phyloP scores from a whole-genome alignment of 2,113 vertebrate genomes.

The Polypterus bichir region DNA sequence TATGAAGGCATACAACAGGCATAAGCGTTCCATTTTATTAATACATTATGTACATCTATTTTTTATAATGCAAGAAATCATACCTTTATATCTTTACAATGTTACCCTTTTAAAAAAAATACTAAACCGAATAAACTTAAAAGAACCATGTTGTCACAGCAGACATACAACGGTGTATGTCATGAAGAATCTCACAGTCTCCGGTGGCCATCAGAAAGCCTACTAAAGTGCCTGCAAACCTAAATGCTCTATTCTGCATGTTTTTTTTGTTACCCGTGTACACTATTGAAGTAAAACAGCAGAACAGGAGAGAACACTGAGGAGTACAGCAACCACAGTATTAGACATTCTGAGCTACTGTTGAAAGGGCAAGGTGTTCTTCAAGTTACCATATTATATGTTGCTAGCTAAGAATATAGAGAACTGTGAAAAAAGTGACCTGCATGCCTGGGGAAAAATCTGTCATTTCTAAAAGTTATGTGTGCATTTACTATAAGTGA shows the following conservation, averaged over 20 bases:
- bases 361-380: not conserved
- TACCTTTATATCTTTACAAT: constrained; percentile 77
- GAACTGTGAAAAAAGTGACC: constrained; percentile 11
- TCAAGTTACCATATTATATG: constrained; percentile 4
- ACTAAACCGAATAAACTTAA: constrained; percentile 54
- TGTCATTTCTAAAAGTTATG: constrained; percentile 29
- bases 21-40: constrained; percentile 42
- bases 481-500: constrained; percentile 16
- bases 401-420: constrained; percentile 14
- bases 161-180: constrained; percentile 31
- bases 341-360: constrained; percentile 21
- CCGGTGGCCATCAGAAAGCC: constrained; percentile 40
- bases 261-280: constrained; percentile 39
- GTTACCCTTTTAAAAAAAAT: constrained; percentile 56
- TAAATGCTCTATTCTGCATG: constrained; percentile 41
- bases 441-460: constrained; percentile 3
- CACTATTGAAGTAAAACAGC: constrained; percentile 22
- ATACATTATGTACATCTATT: constrained; percentile 84
- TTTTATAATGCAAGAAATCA: constrained; percentile 69
- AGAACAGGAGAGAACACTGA: constrained; percentile 20
- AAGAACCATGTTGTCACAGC: constrained; percentile 42
- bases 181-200: constrained; percentile 49
- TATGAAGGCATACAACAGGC: too few species aligned
- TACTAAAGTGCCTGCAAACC: constrained; percentile 50
- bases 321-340: constrained; percentile 6